Percentiles rank a stretch among this genome's conserved stretches.
phyloP scores from a whole-genome alignment of 53 echinoderm and acorn worm genomes.

The Actinopyga echinites region DNA sequence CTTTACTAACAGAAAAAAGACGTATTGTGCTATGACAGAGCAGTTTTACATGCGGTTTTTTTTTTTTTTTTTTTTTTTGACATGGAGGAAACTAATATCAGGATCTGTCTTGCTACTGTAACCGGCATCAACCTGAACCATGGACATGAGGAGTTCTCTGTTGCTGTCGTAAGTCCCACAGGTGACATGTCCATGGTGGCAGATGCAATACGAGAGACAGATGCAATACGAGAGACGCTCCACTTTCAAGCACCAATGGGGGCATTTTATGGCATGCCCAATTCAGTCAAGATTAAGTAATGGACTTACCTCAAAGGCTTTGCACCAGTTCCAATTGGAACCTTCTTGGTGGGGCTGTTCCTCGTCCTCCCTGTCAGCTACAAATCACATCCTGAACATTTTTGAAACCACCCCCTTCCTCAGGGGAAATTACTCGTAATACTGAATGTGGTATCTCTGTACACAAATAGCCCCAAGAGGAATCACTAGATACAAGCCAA shows the following conservation, averaged over 20 bases:
- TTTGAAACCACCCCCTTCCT: too few species aligned
- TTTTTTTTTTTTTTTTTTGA: neutral
- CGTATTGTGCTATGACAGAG: too few species aligned
- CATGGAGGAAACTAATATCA: neutral
- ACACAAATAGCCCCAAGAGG: too few species aligned
- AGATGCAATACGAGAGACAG: neutral
- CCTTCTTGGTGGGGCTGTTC: too few species aligned
- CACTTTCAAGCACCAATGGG: slow-evolving; percentile 2
- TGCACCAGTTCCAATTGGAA: neutral
- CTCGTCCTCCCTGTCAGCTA: too few species aligned
- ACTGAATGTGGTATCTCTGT: too few species aligned
- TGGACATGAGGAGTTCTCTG: neutral
- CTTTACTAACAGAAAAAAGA: neutral
- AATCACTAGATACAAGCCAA: too few species aligned
- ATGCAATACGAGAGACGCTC: neutral
- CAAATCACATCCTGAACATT: too few species aligned
- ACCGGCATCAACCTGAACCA: slow-evolving; percentile 12
- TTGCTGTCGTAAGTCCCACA: neutral
- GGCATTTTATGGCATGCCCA: slow-evolving; percentile 1
- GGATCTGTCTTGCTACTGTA: neutral
- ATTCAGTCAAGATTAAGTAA: neutral
- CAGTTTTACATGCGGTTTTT: neutral
- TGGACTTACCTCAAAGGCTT: neutral
- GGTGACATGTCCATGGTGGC: neutral
- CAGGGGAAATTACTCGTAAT: too few species aligned